phyloP scores from a whole-genome alignment of 2,797 vertebrate genomes.

The Poecilia wingei region DNA sequence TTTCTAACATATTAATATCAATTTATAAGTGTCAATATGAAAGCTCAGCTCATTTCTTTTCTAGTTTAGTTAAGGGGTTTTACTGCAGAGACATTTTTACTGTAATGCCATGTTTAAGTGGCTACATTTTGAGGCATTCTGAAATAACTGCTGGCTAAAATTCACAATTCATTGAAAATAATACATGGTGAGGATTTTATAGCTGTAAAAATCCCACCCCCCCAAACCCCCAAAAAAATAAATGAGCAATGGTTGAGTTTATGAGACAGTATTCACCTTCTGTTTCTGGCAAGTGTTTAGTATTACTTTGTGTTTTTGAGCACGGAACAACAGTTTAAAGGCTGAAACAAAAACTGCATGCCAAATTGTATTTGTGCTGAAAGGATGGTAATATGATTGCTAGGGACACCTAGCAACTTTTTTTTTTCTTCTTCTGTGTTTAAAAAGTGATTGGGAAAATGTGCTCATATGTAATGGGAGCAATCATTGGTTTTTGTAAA shows the following conservation, averaged over 20 bases:
- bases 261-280: background rate
- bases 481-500: background rate
- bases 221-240: background rate
- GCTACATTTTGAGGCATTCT: background rate
- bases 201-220: background rate
- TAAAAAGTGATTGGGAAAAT: conserved; percentile 17
- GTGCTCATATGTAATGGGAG: conserved; percentile 5
- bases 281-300: background rate
- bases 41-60: background rate
- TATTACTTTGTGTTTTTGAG: background rate
- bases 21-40: background rate
- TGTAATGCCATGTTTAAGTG: background rate
- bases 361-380: background rate
- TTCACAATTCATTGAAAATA: conserved; percentile 21
- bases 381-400: background rate
- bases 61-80: background rate
- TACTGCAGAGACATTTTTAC: background rate
- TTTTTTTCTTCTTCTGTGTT: background rate
- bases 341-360: background rate
- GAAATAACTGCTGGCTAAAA: conserved; percentile 8
- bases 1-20: background rate
- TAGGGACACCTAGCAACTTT: background rate
- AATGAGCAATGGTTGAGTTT: background rate
- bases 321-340: background rate
- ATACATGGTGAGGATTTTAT: conserved; percentile 11